phyloP scores from a whole-genome alignment of 2,888 invertebrate species.

The Aleiodes leptofemur region DNA sequence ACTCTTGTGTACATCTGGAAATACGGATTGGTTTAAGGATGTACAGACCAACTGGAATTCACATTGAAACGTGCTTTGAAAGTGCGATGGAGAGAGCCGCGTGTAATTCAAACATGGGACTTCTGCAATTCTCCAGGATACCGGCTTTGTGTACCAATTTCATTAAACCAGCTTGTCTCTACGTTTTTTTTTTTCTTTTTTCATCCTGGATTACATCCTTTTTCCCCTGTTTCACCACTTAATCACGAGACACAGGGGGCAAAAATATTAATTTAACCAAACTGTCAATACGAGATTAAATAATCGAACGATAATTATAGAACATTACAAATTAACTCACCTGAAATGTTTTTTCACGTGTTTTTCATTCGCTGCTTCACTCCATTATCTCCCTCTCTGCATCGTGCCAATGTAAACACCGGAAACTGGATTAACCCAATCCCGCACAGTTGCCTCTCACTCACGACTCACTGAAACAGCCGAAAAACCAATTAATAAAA shows the following conservation, averaged over 20 bases:
- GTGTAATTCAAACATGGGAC: slow-evolving; percentile 34
- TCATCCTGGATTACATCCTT: neutral
- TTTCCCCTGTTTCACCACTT: neutral
- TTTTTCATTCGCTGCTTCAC: slow-evolving; percentile 39
- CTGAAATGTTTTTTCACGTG: slow-evolving; percentile 67
- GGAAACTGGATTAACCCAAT: slow-evolving; percentile 57
- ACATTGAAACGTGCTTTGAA: slow-evolving; percentile 45
- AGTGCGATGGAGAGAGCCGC: slow-evolving; percentile 40
- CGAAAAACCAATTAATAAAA: slow-evolving; percentile 35
- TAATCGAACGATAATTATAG: slow-evolving; percentile 27
- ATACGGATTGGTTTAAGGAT: slow-evolving; percentile 50
- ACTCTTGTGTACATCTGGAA: slow-evolving; percentile 50
- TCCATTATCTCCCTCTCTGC: slow-evolving; percentile 49
- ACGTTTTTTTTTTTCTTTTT: slow-evolving; percentile 6
- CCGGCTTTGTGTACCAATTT: slow-evolving; percentile 9
- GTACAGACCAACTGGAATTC: slow-evolving; percentile 43
- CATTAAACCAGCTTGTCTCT: slow-evolving; percentile 3
- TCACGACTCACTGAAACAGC: neutral
- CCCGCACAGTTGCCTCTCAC: neutral
- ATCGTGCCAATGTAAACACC: slow-evolving; percentile 61
- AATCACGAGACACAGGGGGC: slow-evolving; percentile 10
- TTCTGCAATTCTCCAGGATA: slow-evolving; percentile 8
- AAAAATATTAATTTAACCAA: neutral
- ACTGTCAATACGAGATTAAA: slow-evolving; percentile 6
- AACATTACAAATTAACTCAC: slow-evolving; percentile 59